Conservation (phyloP, 2,113 vertebrate species). For the Otus sunia region DNA sequence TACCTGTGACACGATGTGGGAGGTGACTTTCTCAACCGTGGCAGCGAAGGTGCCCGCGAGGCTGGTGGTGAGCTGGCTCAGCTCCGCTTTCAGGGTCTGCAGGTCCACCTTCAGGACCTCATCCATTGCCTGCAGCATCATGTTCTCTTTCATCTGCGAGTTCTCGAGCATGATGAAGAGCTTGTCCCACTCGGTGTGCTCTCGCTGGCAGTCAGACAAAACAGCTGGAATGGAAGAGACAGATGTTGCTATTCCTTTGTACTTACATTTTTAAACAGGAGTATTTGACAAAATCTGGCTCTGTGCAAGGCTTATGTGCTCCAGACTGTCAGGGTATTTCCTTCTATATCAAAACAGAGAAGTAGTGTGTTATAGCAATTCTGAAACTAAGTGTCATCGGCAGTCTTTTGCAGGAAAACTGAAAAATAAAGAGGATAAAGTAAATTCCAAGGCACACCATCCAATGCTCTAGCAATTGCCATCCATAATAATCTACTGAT, state of each 20-base stretch:
- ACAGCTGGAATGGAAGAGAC: constrained; percentile 47
- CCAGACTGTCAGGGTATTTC: not conserved
- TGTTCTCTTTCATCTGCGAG: constrained; percentile 94
- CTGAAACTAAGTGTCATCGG: not conserved
- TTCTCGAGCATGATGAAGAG: constrained; percentile 96
- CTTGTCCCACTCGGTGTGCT: constrained; percentile 92
- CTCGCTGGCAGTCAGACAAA: constrained; percentile 78
- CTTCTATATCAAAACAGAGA: not conserved
- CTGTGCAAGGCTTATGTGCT: not conserved
- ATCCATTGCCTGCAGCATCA: constrained; percentile 87
- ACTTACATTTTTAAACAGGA: not conserved
- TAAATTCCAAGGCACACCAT: not conserved
- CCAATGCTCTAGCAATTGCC: not conserved
- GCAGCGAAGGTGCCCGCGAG: constrained; percentile 63
- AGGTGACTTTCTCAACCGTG: constrained; percentile 57
- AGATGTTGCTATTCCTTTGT: not conserved
- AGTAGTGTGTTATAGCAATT: not conserved
- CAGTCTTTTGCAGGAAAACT: not conserved
- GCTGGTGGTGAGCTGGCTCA: constrained; percentile 77
- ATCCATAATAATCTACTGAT: not conserved
- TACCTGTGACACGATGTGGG: constrained; percentile 56
- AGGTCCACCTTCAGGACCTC: constrained; percentile 83
- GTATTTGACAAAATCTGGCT: not conserved
- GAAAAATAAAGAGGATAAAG: not conserved
- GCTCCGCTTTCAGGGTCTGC: constrained; percentile 78